Base-by-base conservation (phyloP, 2,888 invertebrate genomes). In the Drosophila dives region DNA sequence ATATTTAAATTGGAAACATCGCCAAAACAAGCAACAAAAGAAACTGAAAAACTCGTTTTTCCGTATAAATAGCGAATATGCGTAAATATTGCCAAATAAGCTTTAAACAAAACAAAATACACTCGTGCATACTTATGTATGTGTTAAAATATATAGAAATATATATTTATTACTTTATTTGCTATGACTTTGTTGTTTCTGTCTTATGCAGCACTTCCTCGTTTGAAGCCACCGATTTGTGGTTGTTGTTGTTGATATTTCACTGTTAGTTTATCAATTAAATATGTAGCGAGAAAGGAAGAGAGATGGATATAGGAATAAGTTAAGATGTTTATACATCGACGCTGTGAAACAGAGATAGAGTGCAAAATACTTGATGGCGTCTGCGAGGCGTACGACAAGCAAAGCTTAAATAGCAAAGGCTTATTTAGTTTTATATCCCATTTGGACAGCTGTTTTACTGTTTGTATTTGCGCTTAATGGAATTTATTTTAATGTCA, bases 131-230 rank as follows among this genome's bases (percentile, higher is more conserved):
- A 53, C 17, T 33, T 7, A 3, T 17, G 32, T 20, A 20, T 20
- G 20, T 11, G 17, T 6, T 11, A 63, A 17, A 40, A 23, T 42
- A 38, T 36, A 56, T 40, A 65, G 48, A 74, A 60, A 74, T 42
- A 69, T 69, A 17, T 61, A 80, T 66, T 58, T 66, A 50, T 59
- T 23, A 58, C 36, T 64, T 50, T 48, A 6, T 48, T 42, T 63
- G 51, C 50, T 36, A 34, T 53, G 51, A 15, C 32, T 63, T 66
- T 54, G 32, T 66, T 50, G 59, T 68, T 74, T 64, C 42, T 65
- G 75, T 58, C 64, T 82, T 83, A 86, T 88, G 80, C 70, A 72
- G 66, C 59, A 87, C 69, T 82, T 82, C 81, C 88, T 71, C 71
- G 61, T 63, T 49, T 38, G 34, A 48, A 63, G 74, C 49, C 63